A percentile compares a stretch with the other conserved stretches of the same genome.
Evolutionary conservation across 2,113 vertebrate genomes (phyloP).

Genomic region (Siniperca knerii): DNA sequence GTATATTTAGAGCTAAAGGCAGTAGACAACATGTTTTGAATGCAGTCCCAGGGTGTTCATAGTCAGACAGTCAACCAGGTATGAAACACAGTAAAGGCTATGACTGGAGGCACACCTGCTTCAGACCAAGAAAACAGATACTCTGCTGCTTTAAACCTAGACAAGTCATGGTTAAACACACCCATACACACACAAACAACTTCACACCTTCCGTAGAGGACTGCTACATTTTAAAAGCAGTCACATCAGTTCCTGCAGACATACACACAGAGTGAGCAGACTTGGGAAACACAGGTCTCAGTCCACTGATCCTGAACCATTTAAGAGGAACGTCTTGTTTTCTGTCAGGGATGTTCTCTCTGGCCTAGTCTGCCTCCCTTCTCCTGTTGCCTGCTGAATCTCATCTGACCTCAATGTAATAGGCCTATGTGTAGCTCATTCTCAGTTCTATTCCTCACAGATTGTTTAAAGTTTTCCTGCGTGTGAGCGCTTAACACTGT

Average conservation of each 20-base stretch:
- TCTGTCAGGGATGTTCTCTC: conserved; percentile 76
- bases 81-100: conserved; percentile 68
- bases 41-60: conserved; percentile 46
- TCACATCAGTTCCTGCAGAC: conserved; percentile 67
- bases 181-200: conserved; percentile 49
- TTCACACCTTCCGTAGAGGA: conserved; percentile 64
- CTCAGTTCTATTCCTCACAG: conserved; percentile 38
- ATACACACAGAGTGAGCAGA: conserved; percentile 37
- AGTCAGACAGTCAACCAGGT: conserved; percentile 76
- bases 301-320: conserved; percentile 79
- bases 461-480: conserved; percentile 65
- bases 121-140: conserved; percentile 76
- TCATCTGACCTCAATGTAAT: conserved; percentile 71
- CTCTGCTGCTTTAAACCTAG: conserved; percentile 76
- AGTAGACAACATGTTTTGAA: conserved; percentile 44
- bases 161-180: conserved; percentile 73
- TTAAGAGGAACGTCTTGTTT: conserved; percentile 80
- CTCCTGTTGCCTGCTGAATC: conserved; percentile 61
- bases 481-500: conserved; percentile 37
- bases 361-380: conserved; percentile 62
- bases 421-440: conserved; percentile 73
- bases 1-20: conserved; percentile 20
- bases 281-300: conserved; percentile 77
- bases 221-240: conserved; percentile 72
- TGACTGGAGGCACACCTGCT: conserved; percentile 46